Base-by-base conservation (phyloP, 2,797 vertebrate genomes). In the Dendrocincla fuliginosa region DNA sequence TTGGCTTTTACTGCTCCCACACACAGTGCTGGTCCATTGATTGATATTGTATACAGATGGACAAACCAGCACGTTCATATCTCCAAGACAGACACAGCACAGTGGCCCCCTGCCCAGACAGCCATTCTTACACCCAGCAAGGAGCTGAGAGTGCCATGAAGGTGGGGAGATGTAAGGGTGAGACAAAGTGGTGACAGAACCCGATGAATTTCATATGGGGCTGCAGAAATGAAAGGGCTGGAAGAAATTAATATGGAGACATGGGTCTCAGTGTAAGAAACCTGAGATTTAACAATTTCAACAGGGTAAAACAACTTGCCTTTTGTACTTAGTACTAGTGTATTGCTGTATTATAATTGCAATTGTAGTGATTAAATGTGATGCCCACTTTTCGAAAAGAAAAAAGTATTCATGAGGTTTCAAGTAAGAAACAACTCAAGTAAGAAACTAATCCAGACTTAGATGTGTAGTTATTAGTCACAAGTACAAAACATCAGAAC, bases 11-110 rank as follows among this genome's bases (percentile, higher is more conserved):
- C 7, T 0, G 0, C 47, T 37, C n/a, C 61, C 46, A 24, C 42
- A 50, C 3, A 30, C 3, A 2, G 8, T 39, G 50, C 63, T n/a
- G 68, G 56, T 24, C 35, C 57, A 56, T 10, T 0, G 3, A 57
- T 16, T 1, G 1, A 35, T 28, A 19, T 5, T 35, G 50, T n/a
- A 6, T 13, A 53, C 0, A 1, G 6, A 16, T 1, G 10, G 37
- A 52, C 35, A 74, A 44, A 64, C 5, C 28, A 37, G 17, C 4
- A 1, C 10, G 11, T 39, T 46, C 6, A 9, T 25, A 52, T 7
- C 16, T 52, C n/a, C 32, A 47, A 53, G 57, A 32, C 18, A 53
- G 14, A 20, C 11, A 9, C 42, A 56, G 55, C 65, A 42, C 12
- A 2, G 30, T 7, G 0, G 3, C 3, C 24, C 11, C n/a, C 30